Percentiles rank a stretch among this genome's conserved stretches.
These are phyloP conservation scores for Saccostrea glomerata DNA, from an alignment of 1,140 invertebrate genomes.

Conservation along the genomic window DNA sequence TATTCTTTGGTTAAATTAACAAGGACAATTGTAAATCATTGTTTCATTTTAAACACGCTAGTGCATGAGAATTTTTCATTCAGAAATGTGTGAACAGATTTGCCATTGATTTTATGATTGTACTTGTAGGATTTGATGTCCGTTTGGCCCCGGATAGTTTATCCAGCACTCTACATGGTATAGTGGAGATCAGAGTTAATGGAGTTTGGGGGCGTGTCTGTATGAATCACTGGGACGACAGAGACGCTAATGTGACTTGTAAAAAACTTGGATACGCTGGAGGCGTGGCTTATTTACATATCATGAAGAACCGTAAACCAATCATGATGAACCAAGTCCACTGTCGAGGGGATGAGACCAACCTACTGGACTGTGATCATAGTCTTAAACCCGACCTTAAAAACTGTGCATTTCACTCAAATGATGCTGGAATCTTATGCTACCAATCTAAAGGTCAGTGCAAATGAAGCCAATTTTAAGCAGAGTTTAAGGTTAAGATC, in stretches of 20 bases:
- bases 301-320: slow-evolving; percentile 65
- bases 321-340: slow-evolving; percentile 63
- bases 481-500: no score
- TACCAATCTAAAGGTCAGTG: slow-evolving; percentile 66
- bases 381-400: slow-evolving; percentile 53
- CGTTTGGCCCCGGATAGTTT: slow-evolving; percentile 64
- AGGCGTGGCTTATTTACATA: slow-evolving; percentile 66
- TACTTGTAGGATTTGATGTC: slow-evolving; percentile 60
- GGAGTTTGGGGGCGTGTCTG: slow-evolving; percentile 73
- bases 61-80: no score
- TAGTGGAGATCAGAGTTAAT: slow-evolving; percentile 66
- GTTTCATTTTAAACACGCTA: no score
- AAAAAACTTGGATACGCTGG: slow-evolving; percentile 66
- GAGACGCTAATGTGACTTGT: slow-evolving; percentile 69
- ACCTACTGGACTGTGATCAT: slow-evolving; percentile 56
- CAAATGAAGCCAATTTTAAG: no score
- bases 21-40: no score
- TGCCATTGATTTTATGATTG: no score
- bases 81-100: no score
- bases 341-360: slow-evolving; percentile 60
- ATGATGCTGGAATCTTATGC: slow-evolving; percentile 71
- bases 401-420: slow-evolving; percentile 62
- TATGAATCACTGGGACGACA: slow-evolving; percentile 65
- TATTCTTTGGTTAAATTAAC: no score
- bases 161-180: slow-evolving; percentile 62